These are phyloP conservation scores for Propithecus perrieri DNA, from an alignment of 2,797 vertebrate genomes.

Conservation along the genomic window DNA sequence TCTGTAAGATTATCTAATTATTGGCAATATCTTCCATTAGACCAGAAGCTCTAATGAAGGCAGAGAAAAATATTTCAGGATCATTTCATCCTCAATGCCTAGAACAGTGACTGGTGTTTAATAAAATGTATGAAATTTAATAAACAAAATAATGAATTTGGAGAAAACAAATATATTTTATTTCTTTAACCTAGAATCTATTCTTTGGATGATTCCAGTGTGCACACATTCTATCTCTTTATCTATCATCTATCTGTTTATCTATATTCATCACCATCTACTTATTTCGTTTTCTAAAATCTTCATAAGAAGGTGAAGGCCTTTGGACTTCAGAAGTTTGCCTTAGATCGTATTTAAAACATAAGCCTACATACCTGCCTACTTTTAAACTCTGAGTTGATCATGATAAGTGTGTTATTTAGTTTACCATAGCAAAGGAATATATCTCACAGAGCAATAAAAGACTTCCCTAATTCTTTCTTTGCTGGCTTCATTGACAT, in stretches of 20 bases:
- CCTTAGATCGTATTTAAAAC: constrained; percentile 26
- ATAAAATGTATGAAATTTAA: constrained; percentile 21
- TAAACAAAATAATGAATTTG: not conserved
- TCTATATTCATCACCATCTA: not conserved
- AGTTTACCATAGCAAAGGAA: not conserved
- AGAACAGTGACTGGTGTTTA: not conserved
- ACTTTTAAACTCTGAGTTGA: constrained; percentile 31
- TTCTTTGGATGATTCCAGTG: not conserved
- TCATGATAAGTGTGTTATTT: not conserved
- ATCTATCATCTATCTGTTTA: not conserved
- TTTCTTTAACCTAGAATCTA: not conserved
- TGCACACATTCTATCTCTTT: not conserved
- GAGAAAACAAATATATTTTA: constrained; percentile 16
- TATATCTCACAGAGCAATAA: constrained; percentile 5
- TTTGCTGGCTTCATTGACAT: not conserved
- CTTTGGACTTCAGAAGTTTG: not conserved
- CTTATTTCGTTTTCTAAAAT: constrained; percentile 23
- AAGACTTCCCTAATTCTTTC: constrained; percentile 20
- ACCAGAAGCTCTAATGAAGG: not conserved
- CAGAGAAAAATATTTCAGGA: not conserved
- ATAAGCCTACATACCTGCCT: not conserved
- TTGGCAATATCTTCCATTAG: not conserved
- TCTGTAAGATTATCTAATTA: not conserved
- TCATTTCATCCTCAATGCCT: not conserved
- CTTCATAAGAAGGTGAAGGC: not conserved